Evolutionary conservation across 2,888 invertebrate genomes (phyloP), one percentile per base, ranked within the genome.

Genomic region (Drosophila niveifrons): DNA sequence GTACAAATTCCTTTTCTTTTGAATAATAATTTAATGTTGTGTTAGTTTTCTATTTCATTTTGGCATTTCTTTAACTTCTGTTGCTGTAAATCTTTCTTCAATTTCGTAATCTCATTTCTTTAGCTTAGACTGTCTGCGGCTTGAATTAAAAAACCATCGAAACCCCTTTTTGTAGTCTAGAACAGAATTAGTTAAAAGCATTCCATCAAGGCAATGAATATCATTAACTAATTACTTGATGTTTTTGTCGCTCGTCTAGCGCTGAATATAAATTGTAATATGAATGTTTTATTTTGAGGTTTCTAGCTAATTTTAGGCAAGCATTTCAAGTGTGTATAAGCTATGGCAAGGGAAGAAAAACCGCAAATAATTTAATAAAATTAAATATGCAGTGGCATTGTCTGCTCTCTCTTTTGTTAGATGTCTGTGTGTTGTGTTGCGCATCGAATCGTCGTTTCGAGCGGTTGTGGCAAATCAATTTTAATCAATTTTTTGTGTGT

Each of bases 401-500:
- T 67, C 66, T 72, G 82, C 17, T 6, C 0, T 23, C 48, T 70
- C 57, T 74, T 72, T 59, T 66, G 6, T 36, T n/a, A n/a, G n/a
- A n/a, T n/a, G n/a, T n/a, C n/a, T 23, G 23, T 23, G 23, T 23
- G 66, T 62, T 63, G 74, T 67, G 31, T 47, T 34, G 48, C 23
- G 23, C 23, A 23, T 23, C 23, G 23, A 3, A 23, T 23, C 6
- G 4, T 48, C 28, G 31, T 23, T 23, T 48, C 28, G 31, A 29
- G 39, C 46, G 36, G 36, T 18, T 46, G 69, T 17, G 66, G 66
- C 62, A 78, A 78, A 79, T 79, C 83, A 85, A 88, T 84, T 88
- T 82, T 81, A 87, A 83, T 83, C 83, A 84, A 88, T 84, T 88
- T 82, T 86, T 84, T 79, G 74, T 86, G 81, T 77, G 74, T 71